These are phyloP conservation scores for Dinomys branickii DNA, from an alignment of 2,113 vertebrate species.

Conservation along the genomic window DNA sequence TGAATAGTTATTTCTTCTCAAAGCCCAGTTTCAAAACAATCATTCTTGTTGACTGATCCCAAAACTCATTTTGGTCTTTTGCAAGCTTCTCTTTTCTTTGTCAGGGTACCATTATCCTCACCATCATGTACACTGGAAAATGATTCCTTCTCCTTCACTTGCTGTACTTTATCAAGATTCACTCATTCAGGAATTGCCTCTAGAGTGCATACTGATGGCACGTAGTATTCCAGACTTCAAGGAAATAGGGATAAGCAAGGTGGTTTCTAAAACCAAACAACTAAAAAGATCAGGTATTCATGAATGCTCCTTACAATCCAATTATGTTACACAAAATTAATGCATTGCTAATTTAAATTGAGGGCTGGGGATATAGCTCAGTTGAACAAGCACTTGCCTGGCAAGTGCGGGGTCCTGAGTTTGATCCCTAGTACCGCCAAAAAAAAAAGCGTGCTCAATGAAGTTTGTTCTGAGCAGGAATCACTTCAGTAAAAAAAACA, in stretches of 20 bases:
- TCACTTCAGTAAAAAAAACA: not conserved
- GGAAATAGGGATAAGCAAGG: not conserved
- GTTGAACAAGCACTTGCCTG: too few relatives aligned
- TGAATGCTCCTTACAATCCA: not conserved
- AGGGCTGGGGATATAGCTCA: too few relatives aligned
- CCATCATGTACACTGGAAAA: not conserved
- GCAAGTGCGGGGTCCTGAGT: too few relatives aligned
- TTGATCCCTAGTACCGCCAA: too few relatives aligned
- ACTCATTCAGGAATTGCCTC: not conserved
- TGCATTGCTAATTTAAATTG: not conserved
- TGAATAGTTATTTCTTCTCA: not conserved
- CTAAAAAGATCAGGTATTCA: not conserved
- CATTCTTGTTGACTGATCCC: not conserved
- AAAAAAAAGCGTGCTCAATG: too few relatives aligned
- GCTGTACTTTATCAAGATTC: constrained; percentile 5
- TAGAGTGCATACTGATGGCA: not conserved
- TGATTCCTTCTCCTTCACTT: not conserved
- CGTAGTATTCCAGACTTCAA: not conserved
- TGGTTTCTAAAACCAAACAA: not conserved
- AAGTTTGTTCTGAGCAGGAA: not conserved
- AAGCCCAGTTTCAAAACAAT: not conserved
- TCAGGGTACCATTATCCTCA: not conserved
- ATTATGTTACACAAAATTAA: not conserved
- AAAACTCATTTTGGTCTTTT: not conserved
- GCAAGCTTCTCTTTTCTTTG: not conserved